Base-by-base conservation (phyloP, 1,140 invertebrate species). In the Apis laboriosa region DNA sequence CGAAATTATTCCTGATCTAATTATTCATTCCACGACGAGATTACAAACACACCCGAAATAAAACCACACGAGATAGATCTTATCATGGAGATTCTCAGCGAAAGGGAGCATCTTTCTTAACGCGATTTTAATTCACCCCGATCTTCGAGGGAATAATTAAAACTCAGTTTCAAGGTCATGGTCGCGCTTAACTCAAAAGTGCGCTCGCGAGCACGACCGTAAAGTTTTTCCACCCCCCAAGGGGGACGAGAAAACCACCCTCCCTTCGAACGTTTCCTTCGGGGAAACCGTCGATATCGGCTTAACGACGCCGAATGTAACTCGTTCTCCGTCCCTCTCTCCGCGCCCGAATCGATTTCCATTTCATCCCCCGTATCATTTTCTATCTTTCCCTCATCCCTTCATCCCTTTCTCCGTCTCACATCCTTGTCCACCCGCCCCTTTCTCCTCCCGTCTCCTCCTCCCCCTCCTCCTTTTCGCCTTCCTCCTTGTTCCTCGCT, bases 271-370 rank as follows among this genome's bases (percentile, higher is more conserved):
- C 43, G 28, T 60, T 68, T 67, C 21, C 79, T 43, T 55, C 68
- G 19, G 11, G 81, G 64, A 82, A 75, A 61, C 43, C 53, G 80
- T 64, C 76, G 63, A 75, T 80, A 77, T 84, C 85, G 80, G 83
- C 84, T 89, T 86, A 88, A 89, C 84, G 80, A 84, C 77, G 74
- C 68, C 80, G 81, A 84, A 88, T 86, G 81, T 88, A 83, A 77
- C 77, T 77, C 67, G 78, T 53, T 64, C 60, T 43, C 28, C 70
- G 21, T 17, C 21, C 53, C 28, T 43, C 63, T 61, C 66, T 55
- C 63, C 51, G 34, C 28, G 58, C 17, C 75, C 85, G 34, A 43
- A 91, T 91, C 86, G 90, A 90, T 91, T 90, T 91, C 86, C 86
- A 91, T 90, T 90, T 88, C 76, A 84, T 72, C 72, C 80, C 74